phyloP scores from a whole-genome alignment of 2,113 vertebrate genomes.

The Crotalus horridus region DNA sequence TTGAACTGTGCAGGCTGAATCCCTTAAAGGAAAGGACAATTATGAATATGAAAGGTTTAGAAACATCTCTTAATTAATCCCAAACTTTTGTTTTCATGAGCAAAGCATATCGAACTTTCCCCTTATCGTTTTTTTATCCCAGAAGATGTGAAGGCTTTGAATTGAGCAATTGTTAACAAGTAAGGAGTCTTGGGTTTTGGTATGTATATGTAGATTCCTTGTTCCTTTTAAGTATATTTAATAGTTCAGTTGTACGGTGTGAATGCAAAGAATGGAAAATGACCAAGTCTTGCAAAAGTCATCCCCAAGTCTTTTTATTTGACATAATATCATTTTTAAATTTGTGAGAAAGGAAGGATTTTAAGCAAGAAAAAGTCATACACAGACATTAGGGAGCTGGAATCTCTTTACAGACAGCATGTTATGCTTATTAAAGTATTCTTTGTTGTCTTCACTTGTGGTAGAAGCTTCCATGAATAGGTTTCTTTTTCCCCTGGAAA shows the following conservation, averaged over 20 bases:
- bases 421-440: conserved; percentile 50
- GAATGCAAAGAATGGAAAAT: conserved; percentile 5
- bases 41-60: conserved; percentile 19
- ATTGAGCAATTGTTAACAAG: neutral
- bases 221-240: conserved; percentile 49
- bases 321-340: conserved; percentile 22
- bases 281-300: conserved; percentile 17
- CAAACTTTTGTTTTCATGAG: conserved; percentile 8
- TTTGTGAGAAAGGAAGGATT: conserved; percentile 26
- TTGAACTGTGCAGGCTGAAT: neutral
- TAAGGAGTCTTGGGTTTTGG: conserved; percentile 34
- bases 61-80: conserved; percentile 5
- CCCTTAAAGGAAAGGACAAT: neutral
- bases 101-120: neutral
- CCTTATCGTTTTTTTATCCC: neutral
- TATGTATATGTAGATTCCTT: conserved; percentile 20
- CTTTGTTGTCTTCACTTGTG: conserved; percentile 50
- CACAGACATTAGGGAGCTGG: conserved; percentile 11
- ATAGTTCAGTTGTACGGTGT: conserved; percentile 32
- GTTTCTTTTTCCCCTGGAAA: conserved; percentile 15
- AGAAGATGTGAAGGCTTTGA: rapidly evolving
- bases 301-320: conserved; percentile 11
- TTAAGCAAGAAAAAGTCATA: conserved; percentile 35
- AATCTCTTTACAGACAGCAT: conserved; percentile 19
- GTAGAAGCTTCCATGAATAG: conserved; percentile 43